phyloP scores from a whole-genome alignment of 2,888 invertebrate species.

The Noctua comes region DNA sequence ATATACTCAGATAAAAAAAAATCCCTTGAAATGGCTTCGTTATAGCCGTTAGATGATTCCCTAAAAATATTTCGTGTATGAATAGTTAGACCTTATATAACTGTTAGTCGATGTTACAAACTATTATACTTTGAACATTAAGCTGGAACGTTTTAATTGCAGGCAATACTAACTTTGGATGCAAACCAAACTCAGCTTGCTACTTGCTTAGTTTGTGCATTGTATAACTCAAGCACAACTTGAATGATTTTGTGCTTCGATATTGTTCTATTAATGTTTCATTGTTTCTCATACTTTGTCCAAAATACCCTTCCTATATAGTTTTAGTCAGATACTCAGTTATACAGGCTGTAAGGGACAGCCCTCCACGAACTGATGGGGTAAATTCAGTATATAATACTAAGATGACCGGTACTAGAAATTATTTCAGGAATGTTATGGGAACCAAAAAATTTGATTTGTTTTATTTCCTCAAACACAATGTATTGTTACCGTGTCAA shows the following conservation, averaged over 20 bases:
- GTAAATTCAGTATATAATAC: too few relatives aligned
- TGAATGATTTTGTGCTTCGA: constrained; percentile 21
- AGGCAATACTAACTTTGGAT: constrained; percentile 30
- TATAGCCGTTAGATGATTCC: too few relatives aligned
- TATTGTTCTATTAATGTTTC: constrained; percentile 22
- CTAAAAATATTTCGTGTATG: too few relatives aligned
- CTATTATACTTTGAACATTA: constrained; percentile 11
- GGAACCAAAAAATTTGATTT: too few relatives aligned
- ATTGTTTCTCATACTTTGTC: background rate
- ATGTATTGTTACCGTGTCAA: too few relatives aligned
- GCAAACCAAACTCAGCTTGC: constrained; percentile 17
- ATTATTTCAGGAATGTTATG: too few relatives aligned
- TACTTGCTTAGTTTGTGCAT: constrained; percentile 46
- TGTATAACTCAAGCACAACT: constrained; percentile 42
- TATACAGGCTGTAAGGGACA: too few relatives aligned
- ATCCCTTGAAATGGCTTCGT: too few relatives aligned
- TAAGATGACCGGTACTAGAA: too few relatives aligned
- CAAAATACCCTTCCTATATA: background rate
- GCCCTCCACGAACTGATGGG: too few relatives aligned
- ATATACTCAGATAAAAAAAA: too few relatives aligned
- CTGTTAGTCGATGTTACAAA: constrained; percentile 1
- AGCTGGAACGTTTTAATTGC: constrained; percentile 34
- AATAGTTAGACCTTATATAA: background rate
- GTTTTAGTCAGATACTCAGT: background rate
- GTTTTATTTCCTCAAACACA: too few relatives aligned